A percentile compares a stretch with the other conserved stretches of the same genome.
These are phyloP conservation scores for Trachelus iudaicus DNA, from an alignment of 2,888 invertebrate genomes.

Conservation along the genomic window DNA sequence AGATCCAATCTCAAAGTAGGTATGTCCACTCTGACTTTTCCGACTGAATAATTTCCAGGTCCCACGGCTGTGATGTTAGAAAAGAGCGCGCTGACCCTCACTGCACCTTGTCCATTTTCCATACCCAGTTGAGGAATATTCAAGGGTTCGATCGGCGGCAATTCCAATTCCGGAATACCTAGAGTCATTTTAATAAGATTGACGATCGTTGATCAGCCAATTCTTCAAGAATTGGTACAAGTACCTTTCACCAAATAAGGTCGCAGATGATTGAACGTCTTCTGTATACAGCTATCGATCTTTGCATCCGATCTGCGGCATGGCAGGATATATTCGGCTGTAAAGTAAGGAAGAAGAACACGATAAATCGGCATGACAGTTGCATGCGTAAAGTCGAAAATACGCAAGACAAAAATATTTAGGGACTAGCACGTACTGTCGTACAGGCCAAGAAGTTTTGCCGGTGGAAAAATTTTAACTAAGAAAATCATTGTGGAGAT, in stretches of 20 bases:
- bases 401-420: background rate
- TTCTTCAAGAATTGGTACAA: conserved; percentile 24
- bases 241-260: conserved; percentile 74
- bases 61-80: conserved; percentile 81
- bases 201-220: background rate
- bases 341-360: background rate
- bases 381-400: background rate
- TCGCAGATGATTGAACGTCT: conserved; percentile 78
- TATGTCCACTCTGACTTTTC: conserved; percentile 68
- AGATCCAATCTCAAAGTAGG: conserved; percentile 54
- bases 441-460: background rate
- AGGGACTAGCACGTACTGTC: background rate
- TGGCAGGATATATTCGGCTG: conserved; percentile 80
- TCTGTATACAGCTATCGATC: conserved; percentile 74
- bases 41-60: conserved; percentile 79
- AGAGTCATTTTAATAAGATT: background rate
- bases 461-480: background rate
- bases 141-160: conserved; percentile 82
- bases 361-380: conserved; percentile 7
- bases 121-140: conserved; percentile 77
- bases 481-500: background rate
- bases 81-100: conserved; percentile 79
- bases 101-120: conserved; percentile 83
- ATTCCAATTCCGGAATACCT: conserved; percentile 78
- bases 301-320: conserved; percentile 77